phyloP scores from a whole-genome alignment of 2,797 vertebrate species.

The Sciurus carolinensis region DNA sequence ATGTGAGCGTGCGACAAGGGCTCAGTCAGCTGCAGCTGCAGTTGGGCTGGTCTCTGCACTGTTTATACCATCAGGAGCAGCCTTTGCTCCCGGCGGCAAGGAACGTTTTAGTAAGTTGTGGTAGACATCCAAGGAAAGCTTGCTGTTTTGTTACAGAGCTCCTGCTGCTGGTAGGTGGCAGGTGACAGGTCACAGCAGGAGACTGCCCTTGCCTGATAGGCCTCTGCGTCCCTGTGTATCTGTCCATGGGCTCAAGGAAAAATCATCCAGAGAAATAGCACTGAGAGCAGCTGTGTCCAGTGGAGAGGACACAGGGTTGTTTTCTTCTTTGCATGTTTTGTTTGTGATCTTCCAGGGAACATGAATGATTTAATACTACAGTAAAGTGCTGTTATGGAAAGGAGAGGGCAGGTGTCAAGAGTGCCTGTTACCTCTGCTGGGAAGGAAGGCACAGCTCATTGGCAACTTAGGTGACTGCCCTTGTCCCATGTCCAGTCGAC shows the following conservation, averaged over 20 bases:
- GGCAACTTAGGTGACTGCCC: neutral
- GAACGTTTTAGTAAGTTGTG: neutral
- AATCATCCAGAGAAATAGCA: neutral
- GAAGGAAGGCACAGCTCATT: neutral
- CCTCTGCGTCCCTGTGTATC: neutral
- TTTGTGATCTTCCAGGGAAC: neutral
- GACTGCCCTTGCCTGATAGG: rapidly evolving
- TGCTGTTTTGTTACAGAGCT: rapidly evolving
- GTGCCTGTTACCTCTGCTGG: neutral
- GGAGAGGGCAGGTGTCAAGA: neutral
- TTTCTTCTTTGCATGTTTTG: neutral
- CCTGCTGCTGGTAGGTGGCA: rapidly evolving
- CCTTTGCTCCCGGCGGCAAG: neutral
- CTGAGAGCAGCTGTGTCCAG: neutral
- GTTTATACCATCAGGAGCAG: neutral
- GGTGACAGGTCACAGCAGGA: neutral
- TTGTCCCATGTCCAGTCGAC: neutral
- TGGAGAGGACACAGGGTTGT: neutral
- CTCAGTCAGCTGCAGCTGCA: neutral
- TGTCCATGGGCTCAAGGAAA: rapidly evolving
- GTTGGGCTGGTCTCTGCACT: neutral
- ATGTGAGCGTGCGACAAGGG: rapidly evolving
- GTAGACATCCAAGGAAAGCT: neutral
- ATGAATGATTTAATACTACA: neutral
- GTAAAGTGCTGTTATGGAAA: neutral